phyloP scores from a whole-genome alignment of 1,140 invertebrate species.

The Atta cephalotes region DNA sequence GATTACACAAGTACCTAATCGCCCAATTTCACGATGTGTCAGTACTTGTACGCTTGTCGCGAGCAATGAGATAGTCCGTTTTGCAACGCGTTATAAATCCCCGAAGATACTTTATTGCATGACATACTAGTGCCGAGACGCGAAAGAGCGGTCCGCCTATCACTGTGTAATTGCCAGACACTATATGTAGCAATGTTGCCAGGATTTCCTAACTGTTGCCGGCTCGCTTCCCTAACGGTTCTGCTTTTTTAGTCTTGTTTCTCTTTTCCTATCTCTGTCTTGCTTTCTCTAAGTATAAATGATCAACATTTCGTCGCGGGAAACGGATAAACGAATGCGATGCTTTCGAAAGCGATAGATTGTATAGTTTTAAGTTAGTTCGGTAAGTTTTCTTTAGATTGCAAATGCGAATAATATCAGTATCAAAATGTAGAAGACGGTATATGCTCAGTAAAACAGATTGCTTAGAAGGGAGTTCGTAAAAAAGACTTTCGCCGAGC shows the following conservation, averaged over 20 bases:
- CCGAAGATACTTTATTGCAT: constrained; percentile 66
- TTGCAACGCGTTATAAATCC: constrained; percentile 66
- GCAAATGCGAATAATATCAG: neutral
- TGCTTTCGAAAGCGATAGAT: neutral
- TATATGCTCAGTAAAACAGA: neutral
- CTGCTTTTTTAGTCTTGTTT: neutral
- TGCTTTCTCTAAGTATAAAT: constrained; percentile 18
- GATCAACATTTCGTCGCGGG: constrained; percentile 1
- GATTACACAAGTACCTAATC: constrained; percentile 45
- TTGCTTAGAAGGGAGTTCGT: neutral
- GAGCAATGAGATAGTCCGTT: constrained; percentile 53
- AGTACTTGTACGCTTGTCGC: constrained; percentile 36
- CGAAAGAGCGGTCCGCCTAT: constrained; percentile 61
- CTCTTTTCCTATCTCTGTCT: constrained; percentile 38
- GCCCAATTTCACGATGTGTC: constrained; percentile 55
- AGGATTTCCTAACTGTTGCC: constrained; percentile 61
- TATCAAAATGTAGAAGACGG: neutral
- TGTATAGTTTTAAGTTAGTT: neutral
- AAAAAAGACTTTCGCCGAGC: constrained; percentile 19
- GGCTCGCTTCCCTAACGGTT: constrained; percentile 24
- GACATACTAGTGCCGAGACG: constrained; percentile 26
- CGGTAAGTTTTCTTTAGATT: too few relatives aligned
- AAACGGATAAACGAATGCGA: neutral
- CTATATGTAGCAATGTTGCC: constrained; percentile 66
- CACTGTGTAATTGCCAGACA: constrained; percentile 62